Base-by-base conservation (phyloP, 1,140 invertebrate species). In the Dufourea novaeangliae region DNA sequence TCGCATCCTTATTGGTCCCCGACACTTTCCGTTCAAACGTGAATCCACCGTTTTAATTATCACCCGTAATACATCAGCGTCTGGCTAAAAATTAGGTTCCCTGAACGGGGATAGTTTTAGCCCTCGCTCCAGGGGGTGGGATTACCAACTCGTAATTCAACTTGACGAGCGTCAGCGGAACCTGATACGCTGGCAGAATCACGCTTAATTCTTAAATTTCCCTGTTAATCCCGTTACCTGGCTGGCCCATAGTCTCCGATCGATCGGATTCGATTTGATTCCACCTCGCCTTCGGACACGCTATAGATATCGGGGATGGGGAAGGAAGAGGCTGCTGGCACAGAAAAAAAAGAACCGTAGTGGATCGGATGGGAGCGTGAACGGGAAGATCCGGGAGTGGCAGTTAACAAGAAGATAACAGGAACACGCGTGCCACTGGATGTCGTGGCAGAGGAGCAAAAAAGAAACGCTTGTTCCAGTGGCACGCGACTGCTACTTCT, bases 1-100 rank as follows among this genome's bases (percentile, higher is more conserved):
- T 25, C 50, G 25, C 52, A 25, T 83, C 46, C 66, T 72, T 72
- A 56, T 52, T 39, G 44, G 22, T 5, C 25, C 22, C 22, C 12
- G 52, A 22, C 79, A 54, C 67, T 77, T 62, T 44, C 63, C 64
- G 44, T 44, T 20, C 50, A 17, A 20, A 10, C 20, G 44, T 37
- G 68, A 78, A 82, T 78, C 56, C 56, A n/a, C 56, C 64, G 61
- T 82, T 78, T 82, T 78, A 83, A 73, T 83, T 82, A 82, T 78
- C 67, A 68, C 81, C 27, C 80, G 69, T 77, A 54, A 83, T 82
- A 78, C 71, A 44, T 73, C 41, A 37, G 22, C 68, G 44, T 22
- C 50, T 34, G 59, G 54, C 68, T 62, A 63, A 78, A 77, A 82
- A 83, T 83, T 83, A 72, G 81, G 82, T 81, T 83, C 78, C 62